Evolutionary conservation across 2,888 invertebrate species (phyloP).

Genomic region (Matsumyia berberina): DNA sequence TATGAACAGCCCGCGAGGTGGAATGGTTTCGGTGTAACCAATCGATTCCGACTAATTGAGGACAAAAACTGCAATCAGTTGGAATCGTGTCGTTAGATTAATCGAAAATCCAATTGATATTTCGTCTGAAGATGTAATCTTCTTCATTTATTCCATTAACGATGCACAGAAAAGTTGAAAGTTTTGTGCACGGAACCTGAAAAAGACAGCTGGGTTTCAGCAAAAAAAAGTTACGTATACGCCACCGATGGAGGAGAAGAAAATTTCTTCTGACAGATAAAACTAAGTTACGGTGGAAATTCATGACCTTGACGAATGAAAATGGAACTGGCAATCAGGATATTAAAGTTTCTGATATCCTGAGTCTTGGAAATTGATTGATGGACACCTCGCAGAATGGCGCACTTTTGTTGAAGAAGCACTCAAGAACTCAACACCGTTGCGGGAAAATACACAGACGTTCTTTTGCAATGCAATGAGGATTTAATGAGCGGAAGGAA

Average conservation of each 20-base stretch:
- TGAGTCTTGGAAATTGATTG: not conserved
- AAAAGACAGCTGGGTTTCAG: not conserved
- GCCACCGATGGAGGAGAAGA: not conserved
- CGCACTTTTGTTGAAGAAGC: too few species aligned
- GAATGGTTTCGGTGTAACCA: not conserved
- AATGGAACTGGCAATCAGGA: not conserved
- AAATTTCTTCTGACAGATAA: not conserved
- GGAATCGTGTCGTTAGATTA: not conserved
- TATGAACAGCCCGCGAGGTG: conserved; percentile 14
- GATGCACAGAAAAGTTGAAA: not conserved
- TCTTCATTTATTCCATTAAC: conserved; percentile 1
- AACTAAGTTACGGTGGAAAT: not conserved
- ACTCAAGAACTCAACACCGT: too few species aligned
- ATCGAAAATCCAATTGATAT: conserved; percentile 8
- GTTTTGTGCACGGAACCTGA: not conserved
- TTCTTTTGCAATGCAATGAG: too few species aligned
- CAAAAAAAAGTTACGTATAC: conserved; percentile 57
- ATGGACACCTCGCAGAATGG: not conserved
- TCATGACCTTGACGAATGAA: not conserved
- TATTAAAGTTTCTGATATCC: not conserved
- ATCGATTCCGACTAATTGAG: conserved; percentile 16
- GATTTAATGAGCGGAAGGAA: too few species aligned
- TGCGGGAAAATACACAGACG: too few species aligned
- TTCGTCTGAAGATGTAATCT: conserved; percentile 11
- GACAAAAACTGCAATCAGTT: conserved; percentile 6